These are phyloP conservation scores for Pteronura brasiliensis DNA, from an alignment of 2,113 vertebrate genomes.

Conservation along the genomic window DNA sequence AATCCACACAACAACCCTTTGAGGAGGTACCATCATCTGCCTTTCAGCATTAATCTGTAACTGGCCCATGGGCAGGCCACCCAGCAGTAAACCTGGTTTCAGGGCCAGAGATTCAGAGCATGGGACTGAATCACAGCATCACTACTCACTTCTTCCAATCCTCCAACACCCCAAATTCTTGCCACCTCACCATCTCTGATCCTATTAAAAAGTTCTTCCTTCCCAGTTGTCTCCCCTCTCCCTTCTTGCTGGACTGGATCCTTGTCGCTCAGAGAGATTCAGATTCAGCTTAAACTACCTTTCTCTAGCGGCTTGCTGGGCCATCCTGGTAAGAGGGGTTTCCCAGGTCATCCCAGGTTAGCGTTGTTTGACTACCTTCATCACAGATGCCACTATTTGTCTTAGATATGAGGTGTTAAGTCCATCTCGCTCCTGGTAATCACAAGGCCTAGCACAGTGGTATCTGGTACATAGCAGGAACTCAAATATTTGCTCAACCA, in stretches of 20 bases:
- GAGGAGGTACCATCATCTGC: neutral
- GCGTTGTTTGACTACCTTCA: neutral
- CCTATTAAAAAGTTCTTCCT: neutral
- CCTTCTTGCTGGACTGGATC: neutral
- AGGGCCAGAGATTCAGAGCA: neutral
- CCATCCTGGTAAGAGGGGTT: neutral
- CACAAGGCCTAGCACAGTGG: neutral
- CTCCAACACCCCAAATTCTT: neutral
- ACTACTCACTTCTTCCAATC: neutral
- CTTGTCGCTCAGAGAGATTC: neutral
- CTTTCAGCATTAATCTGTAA: neutral
- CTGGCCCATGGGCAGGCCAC: neutral
- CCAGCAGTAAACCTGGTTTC: neutral
- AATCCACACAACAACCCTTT: neutral
- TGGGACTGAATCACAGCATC: neutral
- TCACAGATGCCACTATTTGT: neutral
- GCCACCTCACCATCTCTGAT: neutral
- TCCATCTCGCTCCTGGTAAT: neutral
- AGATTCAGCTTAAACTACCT: neutral
- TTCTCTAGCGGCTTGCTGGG: neutral
- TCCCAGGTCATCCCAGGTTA: neutral
- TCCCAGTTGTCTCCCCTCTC: neutral
- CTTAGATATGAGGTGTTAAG: neutral
- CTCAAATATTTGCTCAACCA: slow-evolving; percentile 6
- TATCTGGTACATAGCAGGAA: neutral